Percentiles rank a stretch among this genome's conserved stretches.
phyloP scores from a whole-genome alignment of 2,113 vertebrate genomes.

The Melospiza melodia region DNA sequence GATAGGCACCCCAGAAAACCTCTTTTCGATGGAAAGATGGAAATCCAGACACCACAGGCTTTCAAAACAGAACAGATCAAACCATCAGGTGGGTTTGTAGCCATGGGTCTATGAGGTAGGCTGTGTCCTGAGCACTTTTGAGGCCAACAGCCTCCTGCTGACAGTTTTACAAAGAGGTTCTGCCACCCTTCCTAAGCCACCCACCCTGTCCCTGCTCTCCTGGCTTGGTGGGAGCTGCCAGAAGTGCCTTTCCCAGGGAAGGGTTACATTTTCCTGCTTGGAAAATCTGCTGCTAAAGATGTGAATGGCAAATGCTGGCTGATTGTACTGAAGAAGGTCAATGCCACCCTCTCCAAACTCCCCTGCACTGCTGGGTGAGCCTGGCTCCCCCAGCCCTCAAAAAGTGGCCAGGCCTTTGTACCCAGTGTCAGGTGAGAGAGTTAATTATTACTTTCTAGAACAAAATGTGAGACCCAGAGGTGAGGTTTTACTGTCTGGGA shows the following conservation, averaged over 20 bases:
- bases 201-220: accelerated
- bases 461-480: neutral
- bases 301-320: neutral
- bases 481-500: neutral
- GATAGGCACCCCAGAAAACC: neutral
- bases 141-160: neutral
- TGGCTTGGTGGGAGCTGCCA: neutral
- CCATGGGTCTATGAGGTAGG: neutral
- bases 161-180: neutral
- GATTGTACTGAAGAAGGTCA: neutral
- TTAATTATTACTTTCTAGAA: neutral
- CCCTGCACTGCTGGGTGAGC: neutral
- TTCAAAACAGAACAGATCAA: neutral
- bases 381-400: neutral
- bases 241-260: neutral
- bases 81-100: neutral
- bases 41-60: neutral
- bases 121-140: neutral
- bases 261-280: neutral
- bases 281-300: neutral
- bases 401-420: neutral
- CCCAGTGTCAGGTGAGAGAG: neutral
- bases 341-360: neutral
- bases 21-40: neutral
- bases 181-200: neutral